These are phyloP conservation scores for Eulemur macaco DNA, from an alignment of 2,113 vertebrate genomes.

Conservation along the genomic window DNA sequence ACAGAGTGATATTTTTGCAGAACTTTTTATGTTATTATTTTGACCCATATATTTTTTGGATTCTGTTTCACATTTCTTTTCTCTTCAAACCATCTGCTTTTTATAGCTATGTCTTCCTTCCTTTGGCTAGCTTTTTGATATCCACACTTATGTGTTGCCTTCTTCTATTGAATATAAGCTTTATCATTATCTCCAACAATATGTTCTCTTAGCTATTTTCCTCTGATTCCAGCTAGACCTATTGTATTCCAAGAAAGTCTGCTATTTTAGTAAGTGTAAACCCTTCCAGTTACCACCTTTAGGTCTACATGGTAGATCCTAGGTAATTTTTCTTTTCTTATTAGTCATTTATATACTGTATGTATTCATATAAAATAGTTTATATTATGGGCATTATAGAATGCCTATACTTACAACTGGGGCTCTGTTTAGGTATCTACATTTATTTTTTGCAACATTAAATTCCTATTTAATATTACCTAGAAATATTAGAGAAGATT, in stretches of 20 bases:
- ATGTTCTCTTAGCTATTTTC: neutral
- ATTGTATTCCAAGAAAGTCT: neutral
- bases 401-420: neutral
- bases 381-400: neutral
- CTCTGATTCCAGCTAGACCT: neutral
- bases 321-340: neutral
- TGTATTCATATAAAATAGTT: neutral
- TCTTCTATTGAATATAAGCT: neutral
- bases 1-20: conserved; percentile 40
- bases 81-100: conserved; percentile 65
- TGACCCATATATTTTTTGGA: conserved; percentile 30
- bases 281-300: neutral
- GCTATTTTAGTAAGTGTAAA: conserved; percentile 20
- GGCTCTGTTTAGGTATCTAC: neutral
- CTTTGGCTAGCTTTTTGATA: conserved; percentile 73
- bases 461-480: neutral
- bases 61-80: conserved; percentile 60
- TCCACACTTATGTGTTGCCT: neutral
- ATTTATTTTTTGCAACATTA: neutral
- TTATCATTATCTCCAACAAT: neutral
- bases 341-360: neutral
- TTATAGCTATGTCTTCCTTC: conserved; percentile 77
- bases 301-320: neutral
- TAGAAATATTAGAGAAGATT: conserved; percentile 1
- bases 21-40: conserved; percentile 55